A percentile compares a stretch with the other conserved stretches of the same genome.
These are phyloP conservation scores for Tenthredo mesomela DNA, from an alignment of 2,888 invertebrate species.

Conservation along the genomic window DNA sequence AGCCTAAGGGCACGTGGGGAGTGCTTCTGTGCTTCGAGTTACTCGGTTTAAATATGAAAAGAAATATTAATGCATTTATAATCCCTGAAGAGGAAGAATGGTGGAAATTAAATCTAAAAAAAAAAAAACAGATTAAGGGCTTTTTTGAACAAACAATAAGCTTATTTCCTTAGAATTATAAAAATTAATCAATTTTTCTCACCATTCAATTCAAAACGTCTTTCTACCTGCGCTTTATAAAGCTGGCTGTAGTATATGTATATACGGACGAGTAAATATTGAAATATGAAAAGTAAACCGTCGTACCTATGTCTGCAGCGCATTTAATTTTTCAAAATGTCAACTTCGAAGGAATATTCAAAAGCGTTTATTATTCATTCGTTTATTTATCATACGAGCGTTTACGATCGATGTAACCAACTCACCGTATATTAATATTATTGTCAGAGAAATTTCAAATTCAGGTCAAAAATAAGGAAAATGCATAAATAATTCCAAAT, in stretches of 20 bases:
- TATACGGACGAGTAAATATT: neutral
- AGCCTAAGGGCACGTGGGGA: neutral
- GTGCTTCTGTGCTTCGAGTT: neutral
- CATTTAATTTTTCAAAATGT: slow-evolving; percentile 9
- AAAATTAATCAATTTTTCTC: neutral
- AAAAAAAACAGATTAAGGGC: neutral
- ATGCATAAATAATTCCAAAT: too few species aligned
- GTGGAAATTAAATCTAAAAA: neutral
- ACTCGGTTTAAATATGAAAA: neutral
- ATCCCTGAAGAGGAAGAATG: neutral
- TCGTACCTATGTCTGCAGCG: neutral
- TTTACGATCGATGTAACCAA: neutral
- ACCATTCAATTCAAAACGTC: neutral
- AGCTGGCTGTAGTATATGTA: too few species aligned
- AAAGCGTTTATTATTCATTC: neutral
- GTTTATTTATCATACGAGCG: neutral
- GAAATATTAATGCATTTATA: neutral
- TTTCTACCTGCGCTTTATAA: neutral
- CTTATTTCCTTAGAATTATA: neutral
- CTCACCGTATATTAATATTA: too few species aligned
- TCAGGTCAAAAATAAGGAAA: too few species aligned
- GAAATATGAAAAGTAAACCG: slow-evolving; percentile 12
- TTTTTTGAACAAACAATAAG: neutral
- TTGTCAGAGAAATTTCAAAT: too few species aligned
- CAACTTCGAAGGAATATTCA: neutral